Conservation (phyloP, 2,888 invertebrate genomes). For the Hypolimnas misippus region DNA sequence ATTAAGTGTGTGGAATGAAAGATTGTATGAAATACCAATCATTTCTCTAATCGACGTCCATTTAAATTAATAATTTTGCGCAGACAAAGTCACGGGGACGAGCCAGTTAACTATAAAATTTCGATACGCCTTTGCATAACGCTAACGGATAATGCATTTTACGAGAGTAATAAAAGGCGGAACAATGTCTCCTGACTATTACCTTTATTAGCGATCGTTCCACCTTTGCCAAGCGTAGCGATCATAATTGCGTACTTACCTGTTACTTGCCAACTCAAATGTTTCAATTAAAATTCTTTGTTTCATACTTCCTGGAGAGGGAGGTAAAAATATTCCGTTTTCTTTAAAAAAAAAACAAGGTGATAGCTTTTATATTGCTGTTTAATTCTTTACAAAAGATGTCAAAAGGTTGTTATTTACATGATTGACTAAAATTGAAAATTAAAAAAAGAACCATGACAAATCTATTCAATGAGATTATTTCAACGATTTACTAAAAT, state of each 20-base stretch:
- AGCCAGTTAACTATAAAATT: too few relatives aligned
- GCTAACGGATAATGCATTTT: slow-evolving; percentile 25
- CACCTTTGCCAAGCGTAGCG: slow-evolving; percentile 23
- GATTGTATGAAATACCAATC: too few relatives aligned
- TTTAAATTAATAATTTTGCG: too few relatives aligned
- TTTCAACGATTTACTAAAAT: too few relatives aligned
- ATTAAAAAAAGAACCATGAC: too few relatives aligned
- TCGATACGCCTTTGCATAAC: slow-evolving; percentile 25
- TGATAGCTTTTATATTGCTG: not conserved
- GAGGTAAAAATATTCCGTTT: not conserved
- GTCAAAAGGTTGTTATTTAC: too few relatives aligned
- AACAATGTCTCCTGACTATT: slow-evolving; percentile 12
- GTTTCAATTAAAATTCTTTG: slow-evolving; percentile 9
- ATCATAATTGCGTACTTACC: slow-evolving; percentile 22
- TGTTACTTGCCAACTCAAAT: slow-evolving; percentile 18
- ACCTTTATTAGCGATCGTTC: slow-evolving; percentile 20
- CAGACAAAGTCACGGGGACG: too few relatives aligned
- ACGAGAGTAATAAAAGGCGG: slow-evolving; percentile 25
- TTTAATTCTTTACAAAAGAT: not conserved
- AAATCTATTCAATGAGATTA: too few relatives aligned
- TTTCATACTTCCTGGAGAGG: not conserved
- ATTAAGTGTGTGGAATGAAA: too few relatives aligned
- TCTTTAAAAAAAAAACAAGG: not conserved
- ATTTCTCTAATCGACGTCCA: too few relatives aligned
- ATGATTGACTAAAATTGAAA: too few relatives aligned